Evolutionary conservation across 1,140 invertebrate species (phyloP), one percentile per base, ranked within the genome.

Genomic region (Ridgeia piscesae): DNA sequence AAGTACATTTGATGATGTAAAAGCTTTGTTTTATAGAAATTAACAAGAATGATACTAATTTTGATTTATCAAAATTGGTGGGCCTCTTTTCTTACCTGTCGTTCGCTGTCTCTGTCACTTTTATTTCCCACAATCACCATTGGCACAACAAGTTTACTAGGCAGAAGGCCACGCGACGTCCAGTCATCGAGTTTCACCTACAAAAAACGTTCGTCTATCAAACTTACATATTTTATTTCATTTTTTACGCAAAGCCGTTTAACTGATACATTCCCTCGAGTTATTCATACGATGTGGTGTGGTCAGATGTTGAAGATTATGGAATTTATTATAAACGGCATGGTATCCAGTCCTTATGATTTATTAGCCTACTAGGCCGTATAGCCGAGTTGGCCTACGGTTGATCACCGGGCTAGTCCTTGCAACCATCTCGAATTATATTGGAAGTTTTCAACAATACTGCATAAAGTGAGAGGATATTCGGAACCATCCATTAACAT

Each of bases 51-150:
- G n/a, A n/a, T n/a, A n/a, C n/a, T n/a, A n/a, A n/a, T n/a, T n/a
- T n/a, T n/a, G n/a, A n/a, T n/a, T n/a, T n/a, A n/a, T n/a, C n/a
- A n/a, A n/a, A n/a, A n/a, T n/a, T n/a, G n/a, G n/a, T n/a, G n/a
- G n/a, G n/a, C n/a, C n/a, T n/a, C n/a, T n/a, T 34, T 91, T 35
- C 50, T 58, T 33, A 91, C 91, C n/a, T 48, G 35, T 11, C 91
- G 91, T 33, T 91, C 34, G 31, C 35, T 35, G 91, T 91, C 91
- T 34, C 91, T 42, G 42, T 91, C 91, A 48, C 35, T 91, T 58
- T 91, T 91, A 58, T 91, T 91, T 33, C 91, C 91, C 35, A 91
- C 91, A 34, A 91, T 31, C 31, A 91, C 91, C 33, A 91, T 91
- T 58, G 91, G 91, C 14, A 91, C 91, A 58, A 91, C 35, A 14